Evolutionary conservation across 2,797 vertebrate species (phyloP).

Genomic region (Sebastes steindachneri): DNA sequence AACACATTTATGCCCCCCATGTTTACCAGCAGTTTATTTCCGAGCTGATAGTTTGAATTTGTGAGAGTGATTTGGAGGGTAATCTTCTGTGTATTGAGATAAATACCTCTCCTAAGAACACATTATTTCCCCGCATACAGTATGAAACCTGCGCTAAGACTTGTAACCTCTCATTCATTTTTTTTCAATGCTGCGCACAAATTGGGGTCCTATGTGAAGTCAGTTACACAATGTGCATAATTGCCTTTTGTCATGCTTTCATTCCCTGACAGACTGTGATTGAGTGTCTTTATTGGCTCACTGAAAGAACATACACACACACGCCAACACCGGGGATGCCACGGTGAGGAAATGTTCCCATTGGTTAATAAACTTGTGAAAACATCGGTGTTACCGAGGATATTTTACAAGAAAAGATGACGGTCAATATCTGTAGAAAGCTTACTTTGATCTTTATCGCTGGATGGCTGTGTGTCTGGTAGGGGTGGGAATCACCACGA

Average conservation of each 20-base stretch:
- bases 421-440: not conserved
- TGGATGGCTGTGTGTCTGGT: not conserved
- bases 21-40: constrained; percentile 67
- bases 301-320: not conserved
- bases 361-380: not conserved
- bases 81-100: constrained; percentile 56
- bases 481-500: too few species aligned
- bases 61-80: constrained; percentile 51
- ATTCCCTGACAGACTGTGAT: constrained; percentile 5
- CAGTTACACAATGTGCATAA: constrained; percentile 19
- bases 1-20: constrained; percentile 60
- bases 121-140: constrained; percentile 35
- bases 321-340: not conserved
- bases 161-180: constrained; percentile 25
- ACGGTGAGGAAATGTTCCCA: not conserved
- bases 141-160: constrained; percentile 8
- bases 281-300: constrained; percentile 4
- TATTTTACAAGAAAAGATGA: not conserved
- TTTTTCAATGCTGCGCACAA: constrained; percentile 3
- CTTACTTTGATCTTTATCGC: not conserved
- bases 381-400: not conserved
- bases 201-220: constrained; percentile 9
- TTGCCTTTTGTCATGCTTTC: constrained; percentile 20
- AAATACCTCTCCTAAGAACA: constrained; percentile 38
- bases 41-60: constrained; percentile 53